A percentile compares a stretch with the other conserved stretches of the same genome.
phyloP scores from a whole-genome alignment of 2,113 vertebrate genomes.

The Carettochelys insculpta region DNA sequence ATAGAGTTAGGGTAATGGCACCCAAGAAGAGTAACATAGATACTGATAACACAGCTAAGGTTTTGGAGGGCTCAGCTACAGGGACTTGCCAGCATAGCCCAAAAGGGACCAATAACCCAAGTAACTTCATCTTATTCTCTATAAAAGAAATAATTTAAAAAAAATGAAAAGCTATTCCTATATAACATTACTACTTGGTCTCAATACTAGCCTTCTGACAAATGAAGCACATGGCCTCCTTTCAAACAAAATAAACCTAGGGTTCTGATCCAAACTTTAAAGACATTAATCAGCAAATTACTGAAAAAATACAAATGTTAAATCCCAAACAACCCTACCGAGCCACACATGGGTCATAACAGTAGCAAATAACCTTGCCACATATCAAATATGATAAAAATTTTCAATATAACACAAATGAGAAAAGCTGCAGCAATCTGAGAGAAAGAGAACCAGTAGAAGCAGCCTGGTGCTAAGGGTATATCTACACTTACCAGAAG shows the following conservation, averaged over 20 bases:
- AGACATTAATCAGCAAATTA: not conserved
- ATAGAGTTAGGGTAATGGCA: too few species aligned
- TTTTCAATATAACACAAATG: not conserved
- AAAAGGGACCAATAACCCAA: too few species aligned
- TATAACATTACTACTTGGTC: not conserved
- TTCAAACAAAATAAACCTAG: not conserved
- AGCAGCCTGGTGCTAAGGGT: too few species aligned
- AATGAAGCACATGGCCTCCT: not conserved
- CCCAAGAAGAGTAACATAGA: too few species aligned
- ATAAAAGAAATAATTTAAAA: not conserved
- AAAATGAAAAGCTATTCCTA: not conserved
- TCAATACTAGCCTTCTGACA: not conserved
- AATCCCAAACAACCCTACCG: not conserved
- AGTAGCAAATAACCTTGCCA: not conserved
- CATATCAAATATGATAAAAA: not conserved
- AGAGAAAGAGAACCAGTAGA: accelerated
- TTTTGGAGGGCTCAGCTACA: too few species aligned
- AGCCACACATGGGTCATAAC: accelerated
- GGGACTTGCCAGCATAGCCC: too few species aligned
- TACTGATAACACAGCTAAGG: too few species aligned
- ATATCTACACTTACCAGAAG: too few species aligned
- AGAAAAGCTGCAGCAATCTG: not conserved
- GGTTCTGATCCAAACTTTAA: not conserved
- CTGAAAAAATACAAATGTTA: not conserved
- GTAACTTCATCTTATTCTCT: too few species aligned